phyloP scores from a whole-genome alignment of 2,113 vertebrate genomes.

The Lethenteron reissneri region DNA sequence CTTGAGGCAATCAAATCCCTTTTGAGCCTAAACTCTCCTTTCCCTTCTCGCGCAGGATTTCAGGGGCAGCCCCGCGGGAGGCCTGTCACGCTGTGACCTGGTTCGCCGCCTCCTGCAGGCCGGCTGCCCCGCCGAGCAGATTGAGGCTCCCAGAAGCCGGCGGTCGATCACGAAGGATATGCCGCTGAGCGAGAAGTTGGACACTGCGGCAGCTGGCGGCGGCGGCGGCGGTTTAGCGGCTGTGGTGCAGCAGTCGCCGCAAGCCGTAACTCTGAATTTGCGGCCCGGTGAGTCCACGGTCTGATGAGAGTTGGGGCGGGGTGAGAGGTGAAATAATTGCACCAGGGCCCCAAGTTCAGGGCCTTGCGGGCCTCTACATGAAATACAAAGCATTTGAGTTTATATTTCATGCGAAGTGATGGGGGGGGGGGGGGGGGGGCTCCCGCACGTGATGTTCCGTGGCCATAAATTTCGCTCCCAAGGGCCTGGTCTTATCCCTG shows the following conservation, averaged over 20 bases:
- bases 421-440: background rate
- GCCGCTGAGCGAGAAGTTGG: slow-evolving; percentile 42
- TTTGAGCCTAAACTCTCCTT: no score
- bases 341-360: background rate
- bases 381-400: background rate
- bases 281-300: slow-evolving; percentile 40
- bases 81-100: slow-evolving; percentile 57
- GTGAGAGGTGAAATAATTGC: background rate
- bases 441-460: background rate
- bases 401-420: background rate
- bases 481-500: no score
- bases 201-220: slow-evolving; percentile 14
- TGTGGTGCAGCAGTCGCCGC: slow-evolving; percentile 59
- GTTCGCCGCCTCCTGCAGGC: slow-evolving; percentile 36
- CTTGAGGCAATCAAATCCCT: no score
- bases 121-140: slow-evolving; percentile 31
- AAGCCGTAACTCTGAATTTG: slow-evolving; percentile 48
- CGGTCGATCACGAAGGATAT: slow-evolving; percentile 22
- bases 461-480: background rate
- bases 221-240: slow-evolving; percentile 25
- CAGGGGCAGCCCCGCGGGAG: slow-evolving; percentile 24
- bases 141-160: slow-evolving; percentile 45
- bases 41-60: no score
- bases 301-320: background rate
- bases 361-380: background rate